Base-by-base conservation (phyloP, 2,113 vertebrate species). In the Prinia subflava region DNA sequence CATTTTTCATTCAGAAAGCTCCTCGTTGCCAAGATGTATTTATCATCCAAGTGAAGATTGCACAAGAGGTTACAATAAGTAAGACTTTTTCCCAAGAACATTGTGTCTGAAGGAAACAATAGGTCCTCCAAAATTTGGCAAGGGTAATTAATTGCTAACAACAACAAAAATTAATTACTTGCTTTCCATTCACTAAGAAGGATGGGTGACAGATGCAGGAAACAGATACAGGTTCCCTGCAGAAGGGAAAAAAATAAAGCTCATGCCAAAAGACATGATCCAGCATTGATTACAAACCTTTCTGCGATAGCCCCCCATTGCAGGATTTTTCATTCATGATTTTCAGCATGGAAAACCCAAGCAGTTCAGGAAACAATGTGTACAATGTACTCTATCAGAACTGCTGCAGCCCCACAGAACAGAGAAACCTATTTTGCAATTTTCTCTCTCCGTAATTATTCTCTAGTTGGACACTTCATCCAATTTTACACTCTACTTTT, bases 191-290 rank as follows among this genome's bases (percentile, higher is more conserved):
- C 94, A 97, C 62, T 86, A 83, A 89, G 87, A 90, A 93, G 65
- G 96, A 92, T 37, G 53, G 90, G 62, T 9, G 1, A 95, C 94
- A 95, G 95, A 97, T 97, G 93, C 92, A 95, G 96, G 92, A 96
- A 97, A 90, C 76, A 95, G 97, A 96, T 95, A 95, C 31, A 90
- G 73, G 78, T 76, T 94, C 86, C 56, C 68, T 52, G 50, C 22
- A 73, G 76, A 95, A 97, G 83, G 42, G n/a, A 91, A 89, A 65
- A 76, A 94, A 56, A 55, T 71, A 37, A 80, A 75, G 49, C n/a
- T 86, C 27, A 41, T 65, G 90, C 80, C 80, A 86, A 89, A 95
- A 82, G 47, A 80, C 62, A 93, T 53, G 87, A 87, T 93, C 78
- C 52, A 92, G 71, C 91, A 94, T 74, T 76, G 92, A 91, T 68